phyloP scores from a whole-genome alignment of 2,113 vertebrate genomes.

The Seriola rivoliana region DNA sequence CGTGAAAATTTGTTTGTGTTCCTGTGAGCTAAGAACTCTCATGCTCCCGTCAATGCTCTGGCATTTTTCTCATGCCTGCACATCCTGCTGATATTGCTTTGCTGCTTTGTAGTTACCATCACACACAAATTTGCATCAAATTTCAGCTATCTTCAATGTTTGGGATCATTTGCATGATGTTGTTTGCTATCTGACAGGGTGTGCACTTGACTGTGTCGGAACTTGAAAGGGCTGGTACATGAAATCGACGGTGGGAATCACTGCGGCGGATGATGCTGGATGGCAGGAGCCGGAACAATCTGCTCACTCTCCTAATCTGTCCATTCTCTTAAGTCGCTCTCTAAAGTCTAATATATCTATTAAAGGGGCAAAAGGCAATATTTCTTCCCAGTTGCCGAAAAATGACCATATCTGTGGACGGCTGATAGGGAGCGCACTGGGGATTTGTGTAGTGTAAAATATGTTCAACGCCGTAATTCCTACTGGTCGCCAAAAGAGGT shows the following conservation, averaged over 20 bases:
- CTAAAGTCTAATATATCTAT: constrained; percentile 18
- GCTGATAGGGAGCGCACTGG: not conserved
- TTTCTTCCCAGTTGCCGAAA: not conserved
- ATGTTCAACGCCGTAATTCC: not conserved
- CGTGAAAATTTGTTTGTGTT: constrained; percentile 56
- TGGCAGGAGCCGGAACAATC: constrained; percentile 10
- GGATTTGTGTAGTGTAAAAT: not conserved
- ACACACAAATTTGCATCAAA: constrained; percentile 49
- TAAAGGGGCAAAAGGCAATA: constrained; percentile 3
- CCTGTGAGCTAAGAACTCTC: constrained; percentile 48
- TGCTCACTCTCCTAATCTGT: constrained; percentile 29
- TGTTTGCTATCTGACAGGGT: constrained; percentile 54
- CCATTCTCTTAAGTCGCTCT: constrained; percentile 26
- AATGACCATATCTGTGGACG: not conserved
- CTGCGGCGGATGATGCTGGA: constrained; percentile 23
- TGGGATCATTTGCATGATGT: constrained; percentile 64
- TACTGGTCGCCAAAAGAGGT: not conserved
- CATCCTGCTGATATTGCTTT: constrained; percentile 48
- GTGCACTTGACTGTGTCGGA: constrained; percentile 43
- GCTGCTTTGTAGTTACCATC: constrained; percentile 51
- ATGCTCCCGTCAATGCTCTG: not conserved
- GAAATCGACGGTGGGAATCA: constrained; percentile 18
- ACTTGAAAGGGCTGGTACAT: constrained; percentile 23
- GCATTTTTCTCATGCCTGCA: constrained; percentile 40
- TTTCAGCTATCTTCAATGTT: constrained; percentile 51